A percentile compares a stretch with the other conserved stretches of the same genome.
Evolutionary conservation across 1,140 invertebrate species (phyloP).

Genomic region (Cheumatopsyche charites): DNA sequence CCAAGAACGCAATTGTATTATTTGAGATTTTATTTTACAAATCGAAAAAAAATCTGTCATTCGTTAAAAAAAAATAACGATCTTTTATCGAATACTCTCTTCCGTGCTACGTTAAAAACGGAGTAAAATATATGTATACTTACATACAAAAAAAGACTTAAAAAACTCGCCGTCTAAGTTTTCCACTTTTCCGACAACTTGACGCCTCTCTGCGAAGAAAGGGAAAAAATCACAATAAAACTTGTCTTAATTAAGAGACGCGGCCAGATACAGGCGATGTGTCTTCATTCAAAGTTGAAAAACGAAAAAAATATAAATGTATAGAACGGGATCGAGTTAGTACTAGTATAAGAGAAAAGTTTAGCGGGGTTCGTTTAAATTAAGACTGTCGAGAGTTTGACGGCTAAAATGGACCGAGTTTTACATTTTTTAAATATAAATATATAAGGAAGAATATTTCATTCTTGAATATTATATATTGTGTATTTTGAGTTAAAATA

Average conservation of each 20-base stretch:
- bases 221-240: conserved; percentile 39
- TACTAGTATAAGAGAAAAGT: conserved; percentile 5
- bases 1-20: too few relatives aligned
- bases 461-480: too few relatives aligned
- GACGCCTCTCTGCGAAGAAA: conserved; percentile 23
- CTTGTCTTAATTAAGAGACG: conserved; percentile 40
- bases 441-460: too few relatives aligned
- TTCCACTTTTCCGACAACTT: conserved; percentile 32
- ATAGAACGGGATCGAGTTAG: neutral
- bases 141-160: too few relatives aligned
- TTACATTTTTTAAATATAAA: too few relatives aligned
- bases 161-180: conserved; percentile 7
- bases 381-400: conserved; percentile 1
- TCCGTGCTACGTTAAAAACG: too few relatives aligned
- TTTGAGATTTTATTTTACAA: too few relatives aligned
- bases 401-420: too few relatives aligned
- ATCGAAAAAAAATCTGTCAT: too few relatives aligned
- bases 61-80: neutral
- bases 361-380: conserved; percentile 25
- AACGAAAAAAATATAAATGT: conserved; percentile 20
- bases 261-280: conserved; percentile 35
- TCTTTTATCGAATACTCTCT: conserved; percentile 10
- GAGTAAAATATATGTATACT: too few relatives aligned
- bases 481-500: too few relatives aligned
- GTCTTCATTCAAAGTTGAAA: conserved; percentile 37